Evolutionary conservation across 2,113 vertebrate species (phyloP).

Genomic region (Hemichromis elongatus): DNA sequence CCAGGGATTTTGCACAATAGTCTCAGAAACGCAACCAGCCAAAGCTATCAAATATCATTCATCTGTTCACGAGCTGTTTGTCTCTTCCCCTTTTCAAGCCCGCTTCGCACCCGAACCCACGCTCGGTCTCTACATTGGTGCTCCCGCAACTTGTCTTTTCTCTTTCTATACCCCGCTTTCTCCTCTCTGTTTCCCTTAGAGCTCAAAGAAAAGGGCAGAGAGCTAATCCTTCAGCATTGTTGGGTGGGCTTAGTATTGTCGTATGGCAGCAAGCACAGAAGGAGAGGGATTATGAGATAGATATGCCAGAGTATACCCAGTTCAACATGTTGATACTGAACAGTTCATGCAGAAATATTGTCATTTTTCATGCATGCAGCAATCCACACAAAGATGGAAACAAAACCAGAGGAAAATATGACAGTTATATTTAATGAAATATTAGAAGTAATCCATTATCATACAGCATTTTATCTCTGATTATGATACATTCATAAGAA

Average conservation of each 20-base stretch:
- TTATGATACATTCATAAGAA: slow-evolving; percentile 66
- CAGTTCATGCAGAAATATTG: background rate
- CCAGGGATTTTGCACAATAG: slow-evolving; percentile 33
- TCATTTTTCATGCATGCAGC: background rate
- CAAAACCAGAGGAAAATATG: slow-evolving; percentile 53
- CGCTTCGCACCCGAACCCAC: background rate
- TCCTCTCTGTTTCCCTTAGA: slow-evolving; percentile 9
- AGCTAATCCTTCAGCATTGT: slow-evolving; percentile 56
- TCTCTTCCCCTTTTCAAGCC: background rate
- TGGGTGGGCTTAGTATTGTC: slow-evolving; percentile 49
- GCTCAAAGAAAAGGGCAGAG: slow-evolving; percentile 54
- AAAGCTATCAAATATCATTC: slow-evolving; percentile 36
- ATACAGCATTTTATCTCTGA: slow-evolving; percentile 60
- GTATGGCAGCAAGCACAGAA: slow-evolving; percentile 34
- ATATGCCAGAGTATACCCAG: slow-evolving; percentile 17
- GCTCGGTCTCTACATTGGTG: background rate
- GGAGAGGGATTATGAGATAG: slow-evolving; percentile 55
- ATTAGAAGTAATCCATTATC: slow-evolving; percentile 50
- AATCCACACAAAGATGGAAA: background rate
- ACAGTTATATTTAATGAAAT: slow-evolving; percentile 76
- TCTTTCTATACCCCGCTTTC: background rate
- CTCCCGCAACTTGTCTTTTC: slow-evolving; percentile 5
- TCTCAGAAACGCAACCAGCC: slow-evolving; percentile 4
- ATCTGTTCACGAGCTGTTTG: background rate
- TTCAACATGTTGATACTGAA: background rate